Conservation (phyloP, 23 tunicate genomes). For the Ascidia mentula region DNA sequence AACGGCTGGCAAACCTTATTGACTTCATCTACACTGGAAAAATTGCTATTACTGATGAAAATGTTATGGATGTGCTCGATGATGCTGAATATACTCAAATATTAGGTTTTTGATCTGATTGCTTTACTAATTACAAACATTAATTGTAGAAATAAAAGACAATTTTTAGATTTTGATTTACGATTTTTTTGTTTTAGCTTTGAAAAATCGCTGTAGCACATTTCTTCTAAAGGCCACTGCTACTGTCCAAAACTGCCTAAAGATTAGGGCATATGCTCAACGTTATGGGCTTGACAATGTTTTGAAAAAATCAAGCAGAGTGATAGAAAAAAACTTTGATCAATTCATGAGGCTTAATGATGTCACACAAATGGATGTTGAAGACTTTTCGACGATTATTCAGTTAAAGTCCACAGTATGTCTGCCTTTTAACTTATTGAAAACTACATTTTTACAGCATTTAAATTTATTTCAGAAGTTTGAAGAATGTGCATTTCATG, state of each 20-base stretch:
- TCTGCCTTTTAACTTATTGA: background rate
- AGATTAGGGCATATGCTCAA: background rate
- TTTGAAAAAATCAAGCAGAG: background rate
- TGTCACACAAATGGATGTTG: background rate
- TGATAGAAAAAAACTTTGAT: background rate
- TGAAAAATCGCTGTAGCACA: background rate
- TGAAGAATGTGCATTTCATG: background rate
- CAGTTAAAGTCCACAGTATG: background rate
- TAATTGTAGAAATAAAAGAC: no score
- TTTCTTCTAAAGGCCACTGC: background rate
- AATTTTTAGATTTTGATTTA: no score
- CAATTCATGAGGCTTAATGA: background rate
- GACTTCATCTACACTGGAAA: background rate
- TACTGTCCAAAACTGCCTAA: background rate
- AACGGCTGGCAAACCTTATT: background rate
- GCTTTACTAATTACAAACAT: background rate
- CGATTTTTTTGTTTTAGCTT: no score
- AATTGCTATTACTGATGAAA: background rate
- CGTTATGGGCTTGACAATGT: background rate
- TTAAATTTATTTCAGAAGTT: background rate
- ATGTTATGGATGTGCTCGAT: background rate
- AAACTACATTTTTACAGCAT: no score
- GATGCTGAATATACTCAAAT: background rate
- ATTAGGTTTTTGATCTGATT: background rate
- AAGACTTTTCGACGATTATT: background rate